phyloP scores from a whole-genome alignment of 2,797 vertebrate species.

The Nyctalus aviator region DNA sequence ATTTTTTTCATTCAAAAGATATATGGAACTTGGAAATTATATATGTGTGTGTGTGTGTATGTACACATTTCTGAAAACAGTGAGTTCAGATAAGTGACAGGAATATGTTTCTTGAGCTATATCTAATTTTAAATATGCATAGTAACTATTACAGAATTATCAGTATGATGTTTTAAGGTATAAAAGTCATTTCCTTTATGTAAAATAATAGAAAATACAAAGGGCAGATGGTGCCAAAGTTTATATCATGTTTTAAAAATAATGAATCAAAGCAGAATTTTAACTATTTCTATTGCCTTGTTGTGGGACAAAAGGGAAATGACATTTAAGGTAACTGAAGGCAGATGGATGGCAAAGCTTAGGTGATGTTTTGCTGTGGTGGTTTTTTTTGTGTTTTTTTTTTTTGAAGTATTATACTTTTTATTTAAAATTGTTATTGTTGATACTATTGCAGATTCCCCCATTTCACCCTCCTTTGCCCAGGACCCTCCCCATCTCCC shows the following conservation, averaged over 20 bases:
- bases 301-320: background rate
- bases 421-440: background rate
- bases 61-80: background rate
- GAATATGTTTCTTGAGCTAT: background rate
- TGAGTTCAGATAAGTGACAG: background rate
- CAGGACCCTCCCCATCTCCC: background rate
- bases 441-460: background rate
- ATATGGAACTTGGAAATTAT: background rate
- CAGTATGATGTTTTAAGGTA: background rate
- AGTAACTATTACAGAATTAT: background rate
- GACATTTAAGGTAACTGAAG: background rate
- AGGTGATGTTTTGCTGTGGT: background rate
- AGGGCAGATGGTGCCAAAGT: background rate
- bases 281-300: background rate
- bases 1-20: conserved; percentile 20
- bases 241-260: background rate
- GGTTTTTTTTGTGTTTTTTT: background rate
- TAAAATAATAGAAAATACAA: background rate
- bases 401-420: background rate
- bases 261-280: background rate
- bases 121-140: background rate
- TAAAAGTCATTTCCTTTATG: background rate
- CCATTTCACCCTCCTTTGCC: background rate
- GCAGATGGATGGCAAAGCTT: background rate
- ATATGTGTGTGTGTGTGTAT: no score